phyloP scores from a whole-genome alignment of 2,888 invertebrate genomes.

The Pterostichus madidus region DNA sequence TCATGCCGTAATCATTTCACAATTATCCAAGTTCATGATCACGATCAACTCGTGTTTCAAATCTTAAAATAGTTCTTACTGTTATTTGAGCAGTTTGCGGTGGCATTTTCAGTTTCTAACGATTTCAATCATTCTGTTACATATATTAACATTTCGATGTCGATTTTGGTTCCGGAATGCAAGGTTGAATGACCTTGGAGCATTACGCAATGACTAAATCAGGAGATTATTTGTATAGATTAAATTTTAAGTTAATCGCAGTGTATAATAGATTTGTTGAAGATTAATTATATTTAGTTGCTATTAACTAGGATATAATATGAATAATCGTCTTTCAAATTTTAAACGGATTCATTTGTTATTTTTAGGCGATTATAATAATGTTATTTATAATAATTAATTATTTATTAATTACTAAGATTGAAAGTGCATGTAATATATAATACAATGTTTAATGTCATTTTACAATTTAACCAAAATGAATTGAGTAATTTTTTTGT shows the following conservation, averaged over 20 bases:
- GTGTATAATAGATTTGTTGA: background rate
- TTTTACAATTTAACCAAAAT: no score
- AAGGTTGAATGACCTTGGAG: constrained; percentile 32
- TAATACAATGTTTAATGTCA: no score
- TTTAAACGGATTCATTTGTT: constrained; percentile 10
- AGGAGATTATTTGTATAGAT: constrained; percentile 1
- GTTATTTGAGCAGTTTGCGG: background rate
- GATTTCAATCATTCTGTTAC: constrained; percentile 17
- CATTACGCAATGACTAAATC: constrained; percentile 22
- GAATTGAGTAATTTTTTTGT: no score
- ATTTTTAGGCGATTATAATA: constrained; percentile 1
- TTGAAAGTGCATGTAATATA: no score
- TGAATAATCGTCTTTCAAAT: background rate
- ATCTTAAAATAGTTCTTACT: background rate
- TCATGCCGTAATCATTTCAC: background rate
- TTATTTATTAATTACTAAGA: no score
- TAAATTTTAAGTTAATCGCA: background rate
- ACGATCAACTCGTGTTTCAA: background rate
- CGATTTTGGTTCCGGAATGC: constrained; percentile 8
- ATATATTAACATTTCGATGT: constrained; percentile 37
- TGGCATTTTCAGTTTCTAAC: constrained; percentile 22
- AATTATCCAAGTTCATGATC: constrained; percentile 37
- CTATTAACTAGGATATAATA: constrained; percentile 2
- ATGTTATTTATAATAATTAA: constrained; percentile 3
- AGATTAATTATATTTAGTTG: constrained; percentile 1